Evolutionary conservation across 35 echinoderm and acorn worm species (phyloP).

Genomic region (Apostichopus japonicus): DNA sequence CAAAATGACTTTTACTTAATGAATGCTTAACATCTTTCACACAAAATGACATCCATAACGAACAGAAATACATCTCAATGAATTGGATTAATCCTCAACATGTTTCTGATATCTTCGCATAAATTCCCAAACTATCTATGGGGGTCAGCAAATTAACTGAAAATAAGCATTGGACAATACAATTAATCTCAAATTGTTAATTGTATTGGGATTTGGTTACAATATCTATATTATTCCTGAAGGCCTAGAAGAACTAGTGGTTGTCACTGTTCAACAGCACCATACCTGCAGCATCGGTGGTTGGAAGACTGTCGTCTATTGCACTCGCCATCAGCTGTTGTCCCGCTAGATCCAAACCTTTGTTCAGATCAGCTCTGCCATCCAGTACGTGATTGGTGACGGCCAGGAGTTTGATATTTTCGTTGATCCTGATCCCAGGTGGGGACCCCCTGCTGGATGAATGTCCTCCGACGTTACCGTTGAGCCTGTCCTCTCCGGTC

Average conservation of each 20-base stretch:
- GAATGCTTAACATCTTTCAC: too few relatives aligned
- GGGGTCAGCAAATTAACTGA: too few relatives aligned
- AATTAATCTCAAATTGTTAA: too few relatives aligned
- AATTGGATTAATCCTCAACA: too few relatives aligned
- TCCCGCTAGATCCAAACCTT: conserved; percentile 43
- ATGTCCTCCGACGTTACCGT: neutral
- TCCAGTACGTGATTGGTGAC: conserved; percentile 30
- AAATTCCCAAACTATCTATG: too few relatives aligned
- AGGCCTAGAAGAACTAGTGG: too few relatives aligned
- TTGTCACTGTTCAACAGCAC: neutral
- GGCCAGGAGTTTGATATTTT: conserved; percentile 60
- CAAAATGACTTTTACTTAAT: neutral
- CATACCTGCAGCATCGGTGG: neutral
- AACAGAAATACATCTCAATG: too few relatives aligned
- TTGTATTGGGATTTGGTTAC: too few relatives aligned
- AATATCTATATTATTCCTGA: too few relatives aligned
- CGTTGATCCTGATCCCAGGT: conserved; percentile 56
- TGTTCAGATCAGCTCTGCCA: neutral
- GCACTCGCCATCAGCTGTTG: conserved; percentile 59
- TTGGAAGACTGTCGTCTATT: conserved; percentile 48
- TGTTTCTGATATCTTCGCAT: too few relatives aligned
- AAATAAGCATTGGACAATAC: too few relatives aligned
- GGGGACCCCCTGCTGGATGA: conserved; percentile 12
- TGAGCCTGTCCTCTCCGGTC: neutral
- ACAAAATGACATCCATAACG: too few relatives aligned